A percentile compares a stretch with the other conserved stretches of the same genome.
phyloP scores from a whole-genome alignment of 2,888 invertebrate species.

The Tridacna crocea region DNA sequence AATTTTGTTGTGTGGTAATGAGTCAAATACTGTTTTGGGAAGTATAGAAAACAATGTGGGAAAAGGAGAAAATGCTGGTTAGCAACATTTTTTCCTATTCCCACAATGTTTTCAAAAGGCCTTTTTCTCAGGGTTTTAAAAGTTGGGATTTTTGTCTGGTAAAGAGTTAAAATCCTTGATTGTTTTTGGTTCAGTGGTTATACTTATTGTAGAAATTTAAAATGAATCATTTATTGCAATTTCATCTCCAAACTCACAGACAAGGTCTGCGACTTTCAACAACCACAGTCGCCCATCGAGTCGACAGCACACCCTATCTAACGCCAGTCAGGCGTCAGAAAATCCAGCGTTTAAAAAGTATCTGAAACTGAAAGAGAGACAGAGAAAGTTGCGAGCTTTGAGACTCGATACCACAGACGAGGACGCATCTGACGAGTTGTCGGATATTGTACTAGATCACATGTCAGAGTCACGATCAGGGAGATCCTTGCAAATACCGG shows the following conservation, averaged over 20 bases:
- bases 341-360: conserved; percentile 80
- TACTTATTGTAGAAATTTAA: no score
- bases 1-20: neutral
- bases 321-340: conserved; percentile 34
- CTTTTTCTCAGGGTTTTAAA: no score
- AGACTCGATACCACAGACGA: conserved; percentile 68
- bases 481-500: conserved; percentile 65
- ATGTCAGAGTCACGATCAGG: conserved; percentile 72
- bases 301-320: conserved; percentile 13
- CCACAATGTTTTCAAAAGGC: neutral
- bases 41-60: no score
- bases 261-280: conserved; percentile 30
- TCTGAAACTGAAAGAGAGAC: conserved; percentile 77
- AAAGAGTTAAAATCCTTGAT: no score
- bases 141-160: no score
- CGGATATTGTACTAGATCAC: conserved; percentile 62
- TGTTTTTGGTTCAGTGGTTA: no score
- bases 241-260: neutral
- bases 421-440: conserved; percentile 62
- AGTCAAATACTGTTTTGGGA: no score
- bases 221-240: no score
- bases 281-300: conserved; percentile 50
- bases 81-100: neutral
- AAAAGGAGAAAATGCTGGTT: no score
- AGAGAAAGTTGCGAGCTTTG: conserved; percentile 75